Base-by-base conservation (phyloP, 1,140 invertebrate species). In the Drosophila sulfurigaster region DNA sequence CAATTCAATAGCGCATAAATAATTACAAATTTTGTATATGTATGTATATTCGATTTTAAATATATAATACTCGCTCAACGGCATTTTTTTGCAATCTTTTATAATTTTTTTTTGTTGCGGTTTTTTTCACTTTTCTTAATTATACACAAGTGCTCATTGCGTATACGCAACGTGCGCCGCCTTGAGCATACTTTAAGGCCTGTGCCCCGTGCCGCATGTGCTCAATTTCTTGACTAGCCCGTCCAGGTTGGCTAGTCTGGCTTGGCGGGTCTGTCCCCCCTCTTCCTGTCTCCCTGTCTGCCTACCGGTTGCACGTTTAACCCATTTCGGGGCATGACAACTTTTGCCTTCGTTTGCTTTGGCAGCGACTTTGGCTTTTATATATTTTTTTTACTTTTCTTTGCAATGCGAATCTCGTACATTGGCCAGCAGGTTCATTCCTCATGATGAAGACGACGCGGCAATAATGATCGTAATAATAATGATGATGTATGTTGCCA, bases 311-410 rank as follows among this genome's bases (percentile, higher is more conserved):
- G 80, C 83, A 83, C 83, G 83, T 87, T 87, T 87, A 88, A 81
- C 83, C 83, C 83, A 87, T 87, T 87, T 87, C 35, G 83, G 77
- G 83, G 67, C 83, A 87, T 78, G 77, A 88, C 83, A 88, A 87
- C 83, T 88, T 88, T 87, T 87, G 82, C 82, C 79, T 75, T 81
- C 67, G 68, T 74, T 75, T 69, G 70, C 70, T 43, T 43, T 13
- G 41, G n/a, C 41, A 13, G 35, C 35, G 52, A 46, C 68, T 78
- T 78, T 80, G 63, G 60, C 68, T 64, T 71, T 38, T 32, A 15
- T 35, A 7, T 67, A 13, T 7, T 43, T 43, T 13, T 43, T 43
- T 43, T 41, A 41, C 48, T 71, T 71, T 72, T 66, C 20, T 46
- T 28, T 46, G 64, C 64, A 54, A 45, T 64, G 65, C 74, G 69